A percentile compares a stretch with the other conserved stretches of the same genome.
Evolutionary conservation across 1,140 invertebrate species (phyloP).

Genomic region (Drosophila orosa): DNA sequence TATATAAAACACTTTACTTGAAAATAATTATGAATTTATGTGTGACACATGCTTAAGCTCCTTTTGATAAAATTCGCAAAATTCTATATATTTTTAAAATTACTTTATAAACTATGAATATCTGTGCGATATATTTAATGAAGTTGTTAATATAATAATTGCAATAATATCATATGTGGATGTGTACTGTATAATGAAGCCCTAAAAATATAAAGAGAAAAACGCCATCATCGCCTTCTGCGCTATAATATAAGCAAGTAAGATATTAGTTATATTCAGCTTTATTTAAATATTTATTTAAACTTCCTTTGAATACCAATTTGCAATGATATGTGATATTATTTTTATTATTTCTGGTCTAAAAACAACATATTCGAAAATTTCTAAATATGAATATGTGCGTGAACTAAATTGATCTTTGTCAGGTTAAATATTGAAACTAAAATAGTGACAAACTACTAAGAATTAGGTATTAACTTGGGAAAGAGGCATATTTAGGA

Average conservation of each 20-base stretch:
- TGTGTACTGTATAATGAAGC: background rate
- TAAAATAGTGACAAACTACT: slow-evolving; percentile 11
- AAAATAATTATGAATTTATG: background rate
- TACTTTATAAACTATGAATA: background rate
- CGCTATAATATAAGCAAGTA: background rate
- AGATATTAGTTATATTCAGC: background rate
- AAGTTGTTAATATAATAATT: background rate
- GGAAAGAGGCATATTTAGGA: slow-evolving; percentile 37
- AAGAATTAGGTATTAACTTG: slow-evolving; percentile 19
- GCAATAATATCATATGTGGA: slow-evolving; percentile 2
- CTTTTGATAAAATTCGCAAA: background rate
- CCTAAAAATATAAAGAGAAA: background rate
- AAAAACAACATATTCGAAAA: slow-evolving; percentile 2
- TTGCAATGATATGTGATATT: background rate
- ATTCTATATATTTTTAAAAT: background rate
- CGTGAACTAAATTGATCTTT: background rate
- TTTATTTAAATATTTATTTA: background rate
- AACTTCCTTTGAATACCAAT: background rate
- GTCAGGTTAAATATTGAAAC: background rate
- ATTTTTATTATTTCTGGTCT: background rate
- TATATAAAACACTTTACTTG: too few species aligned
- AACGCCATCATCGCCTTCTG: slow-evolving; percentile 7
- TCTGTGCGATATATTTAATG: slow-evolving; percentile 6
- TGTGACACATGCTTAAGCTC: slow-evolving; percentile 5
- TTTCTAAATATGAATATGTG: slow-evolving; percentile 3